Base-by-base conservation (phyloP, 2,797 vertebrate species). In the Xenopus petersii region DNA sequence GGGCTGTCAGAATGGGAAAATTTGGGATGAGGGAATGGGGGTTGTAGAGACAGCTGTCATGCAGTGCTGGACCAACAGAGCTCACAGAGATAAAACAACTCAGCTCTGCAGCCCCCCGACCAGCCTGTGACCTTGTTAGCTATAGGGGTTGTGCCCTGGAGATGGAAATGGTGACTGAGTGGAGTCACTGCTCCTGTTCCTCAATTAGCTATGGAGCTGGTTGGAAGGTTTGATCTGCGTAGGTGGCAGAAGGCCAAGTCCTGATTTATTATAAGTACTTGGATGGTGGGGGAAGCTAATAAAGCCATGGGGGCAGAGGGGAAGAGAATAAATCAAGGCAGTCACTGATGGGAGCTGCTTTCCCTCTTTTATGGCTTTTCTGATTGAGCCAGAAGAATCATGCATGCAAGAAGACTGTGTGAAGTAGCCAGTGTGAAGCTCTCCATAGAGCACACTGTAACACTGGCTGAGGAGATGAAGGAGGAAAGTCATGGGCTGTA, bases 51-150 rank as follows among this genome's bases (percentile, higher is more conserved):
- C 81, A 81, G 80, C 71, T 83, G 81, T 75, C 75, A 81, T 81
- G 74, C 81, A 83, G 70, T 7, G 0, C 2, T n/a, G 46, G 13
- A n/a, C 67, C 30, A 0, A 62, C 0, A 0, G 58, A 88, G 90
- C 88, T 88, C 86, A 89, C 85, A 85, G 83, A 87, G 85, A 92
- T 88, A 90, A 92, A 92, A 90, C 84, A 85, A 86, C 33, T 4
- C 81, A 63, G 55, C 82, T 30, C 49, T 69, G 70, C 67, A 49
- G 85, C 75, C 84, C 75, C 75, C 85, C 85, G 85, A 87, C 83
- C 90, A 84, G 74, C 77, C 81, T 24, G 71, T 86, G 87, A 92
- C 84, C 86, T 80, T 73, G 75, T 70, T 0, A 0, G 66, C 75
- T 74, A 42, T 73, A 70, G 77, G 79, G 75, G 71, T 75, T 75